Percentiles rank a stretch among this genome's conserved stretches.
Conservation (phyloP, 2,113 vertebrate species). For the Physeter macrocephalus region DNA sequence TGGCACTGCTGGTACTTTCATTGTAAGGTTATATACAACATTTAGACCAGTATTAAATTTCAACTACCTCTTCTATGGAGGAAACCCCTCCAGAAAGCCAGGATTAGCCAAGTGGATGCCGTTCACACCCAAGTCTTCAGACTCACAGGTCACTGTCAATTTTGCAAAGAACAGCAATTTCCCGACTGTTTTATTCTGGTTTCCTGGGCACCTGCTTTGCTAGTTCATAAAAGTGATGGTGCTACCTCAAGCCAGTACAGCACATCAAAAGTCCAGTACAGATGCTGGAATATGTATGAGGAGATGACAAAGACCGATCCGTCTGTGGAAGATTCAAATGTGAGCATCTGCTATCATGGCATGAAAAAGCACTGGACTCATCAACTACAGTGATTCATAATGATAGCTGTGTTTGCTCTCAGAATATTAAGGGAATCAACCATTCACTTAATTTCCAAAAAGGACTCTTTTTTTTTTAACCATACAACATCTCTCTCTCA, state of each 20-base stretch:
- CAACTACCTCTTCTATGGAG: accelerated
- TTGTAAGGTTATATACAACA: accelerated
- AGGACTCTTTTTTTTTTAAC: background rate
- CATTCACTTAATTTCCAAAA: conserved; percentile 56
- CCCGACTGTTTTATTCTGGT: background rate
- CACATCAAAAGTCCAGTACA: background rate
- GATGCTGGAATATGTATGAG: conserved; percentile 71
- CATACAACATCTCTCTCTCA: background rate
- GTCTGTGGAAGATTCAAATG: conserved; percentile 71
- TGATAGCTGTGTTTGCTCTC: conserved; percentile 69
- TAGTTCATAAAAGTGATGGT: background rate
- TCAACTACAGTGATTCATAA: conserved; percentile 79
- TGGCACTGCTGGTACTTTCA: accelerated
- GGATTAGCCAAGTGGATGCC: no score
- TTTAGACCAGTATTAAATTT: background rate
- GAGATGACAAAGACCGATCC: conserved; percentile 70
- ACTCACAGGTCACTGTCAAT: background rate
- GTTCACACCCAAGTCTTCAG: background rate
- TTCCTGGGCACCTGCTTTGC: background rate
- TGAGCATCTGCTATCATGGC: conserved; percentile 78
- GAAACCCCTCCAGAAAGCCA: background rate
- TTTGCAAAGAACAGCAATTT: background rate
- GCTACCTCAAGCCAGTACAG: background rate
- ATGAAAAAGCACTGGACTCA: conserved; percentile 80
- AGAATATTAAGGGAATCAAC: conserved; percentile 75